These are phyloP conservation scores for Nephrotoma appendiculata DNA, from an alignment of 2,888 invertebrate species.

Conservation along the genomic window DNA sequence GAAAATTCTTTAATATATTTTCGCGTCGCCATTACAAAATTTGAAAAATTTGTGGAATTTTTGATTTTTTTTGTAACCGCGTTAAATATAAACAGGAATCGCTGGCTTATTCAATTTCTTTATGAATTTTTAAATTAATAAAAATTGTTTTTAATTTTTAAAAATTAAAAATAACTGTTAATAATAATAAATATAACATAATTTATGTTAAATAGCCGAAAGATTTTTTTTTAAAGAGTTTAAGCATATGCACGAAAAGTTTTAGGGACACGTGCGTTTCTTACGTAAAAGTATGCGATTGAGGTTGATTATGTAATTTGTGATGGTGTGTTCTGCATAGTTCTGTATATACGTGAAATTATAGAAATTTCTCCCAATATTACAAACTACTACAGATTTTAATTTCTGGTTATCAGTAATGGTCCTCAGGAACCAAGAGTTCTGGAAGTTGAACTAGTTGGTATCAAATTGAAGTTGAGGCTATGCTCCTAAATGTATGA, in stretches of 20 bases:
- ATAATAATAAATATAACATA: neutral
- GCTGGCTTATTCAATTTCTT: neutral
- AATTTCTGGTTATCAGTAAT: too few species aligned
- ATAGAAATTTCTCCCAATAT: too few species aligned
- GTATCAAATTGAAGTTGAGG: too few species aligned
- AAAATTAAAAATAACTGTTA: neutral
- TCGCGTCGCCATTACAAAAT: neutral
- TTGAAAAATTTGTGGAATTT: neutral
- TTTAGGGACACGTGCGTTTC: too few species aligned
- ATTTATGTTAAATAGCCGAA: neutral
- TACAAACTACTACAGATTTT: too few species aligned
- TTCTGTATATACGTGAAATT: too few species aligned
- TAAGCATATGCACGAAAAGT: neutral
- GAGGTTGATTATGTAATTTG: too few species aligned
- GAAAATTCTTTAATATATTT: neutral
- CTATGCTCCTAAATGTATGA: too few species aligned
- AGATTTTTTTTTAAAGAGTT: neutral
- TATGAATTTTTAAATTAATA: neutral
- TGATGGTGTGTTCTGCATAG: too few species aligned
- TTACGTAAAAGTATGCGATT: too few species aligned
- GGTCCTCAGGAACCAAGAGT: too few species aligned
- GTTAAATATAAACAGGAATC: neutral
- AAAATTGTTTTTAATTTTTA: neutral
- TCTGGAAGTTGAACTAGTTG: too few species aligned
- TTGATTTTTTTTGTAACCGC: neutral